Conservation (phyloP, 2,797 vertebrate genomes). For the Crenuchus spilurus region DNA sequence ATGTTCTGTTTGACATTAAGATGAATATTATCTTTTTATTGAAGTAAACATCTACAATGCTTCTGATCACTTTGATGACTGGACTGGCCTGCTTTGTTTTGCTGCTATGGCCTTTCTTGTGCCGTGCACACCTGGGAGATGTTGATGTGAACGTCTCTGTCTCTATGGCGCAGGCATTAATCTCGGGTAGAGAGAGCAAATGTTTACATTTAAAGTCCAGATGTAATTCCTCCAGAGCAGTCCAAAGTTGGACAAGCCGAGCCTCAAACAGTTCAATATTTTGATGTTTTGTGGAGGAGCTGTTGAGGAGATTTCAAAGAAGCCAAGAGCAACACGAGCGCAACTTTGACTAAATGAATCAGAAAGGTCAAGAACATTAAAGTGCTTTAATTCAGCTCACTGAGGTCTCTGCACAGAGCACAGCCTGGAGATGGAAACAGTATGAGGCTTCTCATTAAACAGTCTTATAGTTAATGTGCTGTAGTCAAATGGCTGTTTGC, state of each 20-base stretch:
- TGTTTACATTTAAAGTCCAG: slow-evolving; percentile 8
- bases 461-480: not conserved
- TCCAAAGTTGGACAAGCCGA: not conserved
- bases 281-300: not conserved
- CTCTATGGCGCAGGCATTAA: not conserved
- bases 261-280: slow-evolving; percentile 6
- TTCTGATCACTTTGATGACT: too few species aligned
- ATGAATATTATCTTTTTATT: too few species aligned
- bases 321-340: not conserved
- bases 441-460: not conserved
- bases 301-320: not conserved
- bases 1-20: too few species aligned
- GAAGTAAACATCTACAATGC: too few species aligned
- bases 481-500: too few species aligned
- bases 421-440: too few species aligned
- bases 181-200: slow-evolving; percentile 1
- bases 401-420: too few species aligned
- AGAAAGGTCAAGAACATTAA: not conserved
- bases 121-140: not conserved
- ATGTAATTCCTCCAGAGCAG: slow-evolving; percentile 1
- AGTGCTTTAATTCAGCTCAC: not conserved
- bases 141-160: not conserved
- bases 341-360: not conserved
- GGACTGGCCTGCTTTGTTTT: too few species aligned
- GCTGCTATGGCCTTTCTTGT: too few species aligned